phyloP scores from a whole-genome alignment of 2,888 invertebrate genomes.

The Agrotis segetum region DNA sequence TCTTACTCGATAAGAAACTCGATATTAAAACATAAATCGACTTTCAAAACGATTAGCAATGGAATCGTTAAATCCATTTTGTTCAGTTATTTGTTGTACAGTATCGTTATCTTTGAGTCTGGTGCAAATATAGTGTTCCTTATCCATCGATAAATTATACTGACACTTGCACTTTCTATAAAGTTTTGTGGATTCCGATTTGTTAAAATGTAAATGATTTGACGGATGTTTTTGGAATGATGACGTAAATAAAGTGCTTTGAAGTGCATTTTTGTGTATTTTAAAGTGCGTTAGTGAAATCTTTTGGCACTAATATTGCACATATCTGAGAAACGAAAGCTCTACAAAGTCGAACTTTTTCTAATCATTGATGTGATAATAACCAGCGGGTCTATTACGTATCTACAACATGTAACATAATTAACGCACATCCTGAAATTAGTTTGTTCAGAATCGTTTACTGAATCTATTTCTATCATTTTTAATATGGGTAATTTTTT shows the following conservation, averaged over 20 bases:
- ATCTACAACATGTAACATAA: too few species aligned
- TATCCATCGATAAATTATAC: conserved; percentile 70
- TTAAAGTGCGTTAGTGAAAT: background rate
- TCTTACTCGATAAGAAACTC: conserved; percentile 58
- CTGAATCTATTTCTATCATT: too few species aligned
- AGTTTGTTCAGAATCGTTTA: too few species aligned
- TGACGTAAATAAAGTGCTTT: conserved; percentile 7
- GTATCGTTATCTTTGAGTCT: conserved; percentile 67
- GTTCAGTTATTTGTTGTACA: conserved; percentile 68
- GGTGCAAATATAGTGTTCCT: conserved; percentile 70
- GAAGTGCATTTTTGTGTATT: conserved; percentile 29
- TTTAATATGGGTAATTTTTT: too few species aligned
- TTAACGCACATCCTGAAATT: too few species aligned
- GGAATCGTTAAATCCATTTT: conserved; percentile 67
- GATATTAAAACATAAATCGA: conserved; percentile 66
- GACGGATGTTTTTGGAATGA: conserved; percentile 47
- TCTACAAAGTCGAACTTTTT: background rate
- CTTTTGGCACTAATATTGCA: background rate
- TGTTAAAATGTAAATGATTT: conserved; percentile 39
- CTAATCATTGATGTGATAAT: background rate
- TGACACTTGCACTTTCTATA: conserved; percentile 72
- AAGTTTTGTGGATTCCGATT: conserved; percentile 61
- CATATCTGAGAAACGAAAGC: background rate
- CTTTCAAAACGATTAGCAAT: conserved; percentile 71
- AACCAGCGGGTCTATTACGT: too few species aligned